phyloP scores from a whole-genome alignment of 2,888 invertebrate species.

The Agriopis aurantiaria region DNA sequence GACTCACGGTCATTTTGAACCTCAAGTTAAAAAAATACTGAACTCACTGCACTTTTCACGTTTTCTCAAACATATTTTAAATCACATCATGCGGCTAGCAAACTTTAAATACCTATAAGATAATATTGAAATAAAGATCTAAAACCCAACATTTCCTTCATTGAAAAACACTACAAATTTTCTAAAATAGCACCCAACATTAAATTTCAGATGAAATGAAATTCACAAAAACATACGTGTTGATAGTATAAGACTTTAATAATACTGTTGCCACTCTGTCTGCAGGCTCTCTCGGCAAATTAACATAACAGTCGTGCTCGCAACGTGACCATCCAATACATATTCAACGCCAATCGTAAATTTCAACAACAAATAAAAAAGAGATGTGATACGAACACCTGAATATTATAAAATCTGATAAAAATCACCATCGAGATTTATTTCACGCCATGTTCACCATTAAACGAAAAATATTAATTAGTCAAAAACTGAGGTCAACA shows the following conservation, averaged over 20 bases:
- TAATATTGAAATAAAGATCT: not conserved
- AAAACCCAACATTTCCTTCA: not conserved
- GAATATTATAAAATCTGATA: slow-evolving; percentile 66
- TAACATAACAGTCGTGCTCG: slow-evolving; percentile 68
- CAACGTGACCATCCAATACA: slow-evolving; percentile 70
- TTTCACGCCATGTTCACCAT: slow-evolving; percentile 64
- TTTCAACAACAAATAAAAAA: slow-evolving; percentile 70
- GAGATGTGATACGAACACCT: slow-evolving; percentile 66
- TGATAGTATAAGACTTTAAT: slow-evolving; percentile 47
- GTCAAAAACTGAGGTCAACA: slow-evolving; percentile 67
- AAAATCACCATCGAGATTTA: slow-evolving; percentile 70
- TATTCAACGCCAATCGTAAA: slow-evolving; percentile 71
- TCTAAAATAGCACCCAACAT: not conserved
- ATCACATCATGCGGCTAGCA: not conserved
- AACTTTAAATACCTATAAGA: not conserved
- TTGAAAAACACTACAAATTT: not conserved
- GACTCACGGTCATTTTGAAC: slow-evolving; percentile 5
- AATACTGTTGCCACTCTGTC: slow-evolving; percentile 78
- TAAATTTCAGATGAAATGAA: slow-evolving; percentile 18
- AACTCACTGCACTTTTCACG: slow-evolving; percentile 4
- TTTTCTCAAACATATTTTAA: not conserved
- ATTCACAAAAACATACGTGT: slow-evolving; percentile 38
- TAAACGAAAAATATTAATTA: slow-evolving; percentile 77
- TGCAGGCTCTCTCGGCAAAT: slow-evolving; percentile 65
- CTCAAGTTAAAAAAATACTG: not conserved